Evolutionary conservation across 1,140 invertebrate genomes (phyloP), one percentile per base, ranked within the genome.

Genomic region (Drosophila carrolli): DNA sequence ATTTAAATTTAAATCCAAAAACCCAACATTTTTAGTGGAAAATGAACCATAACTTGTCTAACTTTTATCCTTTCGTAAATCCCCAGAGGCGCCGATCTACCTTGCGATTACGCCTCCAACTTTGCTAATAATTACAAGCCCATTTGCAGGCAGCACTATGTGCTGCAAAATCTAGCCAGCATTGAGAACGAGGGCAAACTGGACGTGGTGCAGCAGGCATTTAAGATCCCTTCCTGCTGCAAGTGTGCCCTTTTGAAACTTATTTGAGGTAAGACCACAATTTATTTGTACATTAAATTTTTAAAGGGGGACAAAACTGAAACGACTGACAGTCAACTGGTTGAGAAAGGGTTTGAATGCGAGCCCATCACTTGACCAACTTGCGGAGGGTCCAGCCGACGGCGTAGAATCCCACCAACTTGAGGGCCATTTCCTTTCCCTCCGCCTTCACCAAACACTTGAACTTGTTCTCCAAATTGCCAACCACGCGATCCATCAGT

Each of bases 191-290:
- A 16, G 10, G 80, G 76, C 1, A 38, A 67, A 37, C 56, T 75
- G 0, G 76, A 89, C 53, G 75, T 78, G 19, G 59, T 56, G n/a
- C 82, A 68, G 19, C 61, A 78, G 11, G 27, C 70, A 19, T 95
- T 95, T 68, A 89, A 92, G 81, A 93, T 95, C 56, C 95, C 95
- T 5, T 94, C 95, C 7, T 95, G 95, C 66, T 96, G 95, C 78
- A 94, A 94, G 41, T 96, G 95, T 74, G 93, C 93, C 32, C 73
- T 94, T 4, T 3, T 23, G 4, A 23, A 23, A 23, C 23, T 23
- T 23, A 89, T 89, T 72, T 19, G 77, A 80, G 81, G 84, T 81
- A 51, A 67, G 77, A 27, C 14, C 23, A 53, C 9, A 48, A 37
- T 55, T 62, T 61, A 47, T 58, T 61, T 8, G 47, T 16, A 82